phyloP scores from a whole-genome alignment of 2,113 vertebrate genomes.

The Gadus chalcogrammus region DNA sequence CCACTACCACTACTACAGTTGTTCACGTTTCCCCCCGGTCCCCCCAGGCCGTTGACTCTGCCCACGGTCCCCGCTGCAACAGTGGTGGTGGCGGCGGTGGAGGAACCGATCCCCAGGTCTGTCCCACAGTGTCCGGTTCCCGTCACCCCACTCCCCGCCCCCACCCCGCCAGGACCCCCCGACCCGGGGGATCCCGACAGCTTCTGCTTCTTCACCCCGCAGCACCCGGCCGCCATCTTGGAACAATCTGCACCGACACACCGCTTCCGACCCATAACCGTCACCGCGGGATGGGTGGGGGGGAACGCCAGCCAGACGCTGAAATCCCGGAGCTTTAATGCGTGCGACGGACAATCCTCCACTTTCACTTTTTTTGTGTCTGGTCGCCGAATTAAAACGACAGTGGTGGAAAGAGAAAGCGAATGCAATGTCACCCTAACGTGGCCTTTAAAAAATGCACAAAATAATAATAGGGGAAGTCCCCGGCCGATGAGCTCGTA shows the following conservation, averaged over 20 bases:
- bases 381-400: conserved; percentile 58
- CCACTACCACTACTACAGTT: conserved; percentile 61
- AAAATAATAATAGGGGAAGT: conserved; percentile 37
- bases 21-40: conserved; percentile 80
- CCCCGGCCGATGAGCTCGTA: conserved; percentile 52
- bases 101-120: conserved; percentile 82
- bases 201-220: conserved; percentile 99
- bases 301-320: conserved; percentile 79
- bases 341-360: conserved; percentile 76
- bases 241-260: conserved; percentile 94
- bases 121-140: conserved; percentile 85
- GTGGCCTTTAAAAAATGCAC: conserved; percentile 49
- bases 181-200: conserved; percentile 97
- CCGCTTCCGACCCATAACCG: conserved; percentile 98
- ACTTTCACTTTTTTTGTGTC: conserved; percentile 67
- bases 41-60: conserved; percentile 81
- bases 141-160: conserved; percentile 80
- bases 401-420: conserved; percentile 34
- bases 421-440: conserved; percentile 76
- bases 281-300: conserved; percentile 84
- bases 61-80: conserved; percentile 78
- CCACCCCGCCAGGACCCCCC: conserved; percentile 83
- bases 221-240: conserved; percentile 99
- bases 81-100: conserved; percentile 66
- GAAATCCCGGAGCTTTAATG: conserved; percentile 79